Conservation (phyloP, 2,797 vertebrate species). For the Meriones psammophilus region DNA sequence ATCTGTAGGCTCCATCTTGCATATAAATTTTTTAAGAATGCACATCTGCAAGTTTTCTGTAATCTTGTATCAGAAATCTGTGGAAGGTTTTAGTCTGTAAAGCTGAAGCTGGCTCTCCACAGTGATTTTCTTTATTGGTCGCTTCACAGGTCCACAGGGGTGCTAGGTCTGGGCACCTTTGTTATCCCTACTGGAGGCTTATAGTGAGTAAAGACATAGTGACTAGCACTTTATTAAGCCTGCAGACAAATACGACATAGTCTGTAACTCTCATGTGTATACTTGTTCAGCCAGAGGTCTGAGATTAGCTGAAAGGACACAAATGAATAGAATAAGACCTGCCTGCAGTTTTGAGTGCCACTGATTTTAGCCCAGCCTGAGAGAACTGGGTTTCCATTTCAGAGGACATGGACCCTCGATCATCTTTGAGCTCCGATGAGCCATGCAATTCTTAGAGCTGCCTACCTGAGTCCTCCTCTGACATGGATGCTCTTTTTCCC, state of each 20-base stretch:
- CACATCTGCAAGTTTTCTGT: not conserved
- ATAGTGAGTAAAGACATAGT: not conserved
- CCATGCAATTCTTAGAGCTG: not conserved
- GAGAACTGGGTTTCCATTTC: not conserved
- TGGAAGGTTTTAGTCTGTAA: not conserved
- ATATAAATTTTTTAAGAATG: not conserved
- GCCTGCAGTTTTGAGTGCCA: not conserved
- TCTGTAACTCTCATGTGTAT: not conserved
- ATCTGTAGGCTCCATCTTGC: slow-evolving; percentile 21
- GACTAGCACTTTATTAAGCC: not conserved
- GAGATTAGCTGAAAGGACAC: not conserved
- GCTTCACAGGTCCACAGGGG: not conserved
- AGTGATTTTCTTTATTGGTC: not conserved
- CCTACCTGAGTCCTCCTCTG: not conserved
- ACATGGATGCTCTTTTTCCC: not conserved
- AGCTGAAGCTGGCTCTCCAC: not conserved
- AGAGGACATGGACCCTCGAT: not conserved
- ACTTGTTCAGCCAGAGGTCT: not conserved
- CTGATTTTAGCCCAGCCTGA: not conserved
- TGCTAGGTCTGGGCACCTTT: not conserved
- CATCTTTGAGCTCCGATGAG: not conserved
- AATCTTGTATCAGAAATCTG: not conserved
- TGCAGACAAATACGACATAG: not conserved
- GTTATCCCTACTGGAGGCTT: not conserved
- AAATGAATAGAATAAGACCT: not conserved